These are phyloP conservation scores for Philotrypesis tridentata DNA, from an alignment of 1,140 invertebrate species.

Conservation along the genomic window DNA sequence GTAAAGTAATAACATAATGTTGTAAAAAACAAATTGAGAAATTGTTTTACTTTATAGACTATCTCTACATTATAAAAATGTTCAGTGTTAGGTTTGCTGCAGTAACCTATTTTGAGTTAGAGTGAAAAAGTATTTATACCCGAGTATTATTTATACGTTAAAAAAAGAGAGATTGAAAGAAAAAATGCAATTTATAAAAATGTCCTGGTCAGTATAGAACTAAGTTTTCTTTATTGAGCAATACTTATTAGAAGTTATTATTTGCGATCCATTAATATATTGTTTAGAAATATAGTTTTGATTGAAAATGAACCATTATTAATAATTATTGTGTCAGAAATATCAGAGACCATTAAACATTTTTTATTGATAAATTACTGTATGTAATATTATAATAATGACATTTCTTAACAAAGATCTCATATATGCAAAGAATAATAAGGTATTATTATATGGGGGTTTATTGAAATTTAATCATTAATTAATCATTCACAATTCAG, in stretches of 20 bases:
- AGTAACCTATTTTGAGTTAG: not conserved
- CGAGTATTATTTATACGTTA: conserved; percentile 20
- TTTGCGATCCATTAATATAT: not conserved
- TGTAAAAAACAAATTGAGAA: conserved; percentile 33
- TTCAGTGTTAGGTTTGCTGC: conserved; percentile 24
- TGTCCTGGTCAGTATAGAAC: not conserved
- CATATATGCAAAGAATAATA: conserved; percentile 4
- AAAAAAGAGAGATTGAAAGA: not conserved
- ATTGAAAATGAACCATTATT: not conserved
- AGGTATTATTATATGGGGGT: not conserved
- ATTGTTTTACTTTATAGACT: conserved; percentile 10
- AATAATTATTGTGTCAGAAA: not conserved
- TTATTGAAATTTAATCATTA: conserved; percentile 11
- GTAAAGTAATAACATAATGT: conserved; percentile 20
- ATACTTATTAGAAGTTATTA: not conserved
- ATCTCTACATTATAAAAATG: conserved; percentile 19
- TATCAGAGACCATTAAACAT: not conserved
- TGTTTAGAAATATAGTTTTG: not conserved
- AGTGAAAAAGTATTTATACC: conserved; percentile 25
- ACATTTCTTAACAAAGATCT: conserved; percentile 24
- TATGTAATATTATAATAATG: not conserved
- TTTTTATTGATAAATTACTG: not conserved
- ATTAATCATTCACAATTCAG: not conserved
- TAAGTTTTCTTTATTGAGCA: not conserved
- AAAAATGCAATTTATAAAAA: not conserved